These are phyloP conservation scores for Rhopalosiphum maidis DNA, from an alignment of 1,140 invertebrate genomes.

Conservation along the genomic window DNA sequence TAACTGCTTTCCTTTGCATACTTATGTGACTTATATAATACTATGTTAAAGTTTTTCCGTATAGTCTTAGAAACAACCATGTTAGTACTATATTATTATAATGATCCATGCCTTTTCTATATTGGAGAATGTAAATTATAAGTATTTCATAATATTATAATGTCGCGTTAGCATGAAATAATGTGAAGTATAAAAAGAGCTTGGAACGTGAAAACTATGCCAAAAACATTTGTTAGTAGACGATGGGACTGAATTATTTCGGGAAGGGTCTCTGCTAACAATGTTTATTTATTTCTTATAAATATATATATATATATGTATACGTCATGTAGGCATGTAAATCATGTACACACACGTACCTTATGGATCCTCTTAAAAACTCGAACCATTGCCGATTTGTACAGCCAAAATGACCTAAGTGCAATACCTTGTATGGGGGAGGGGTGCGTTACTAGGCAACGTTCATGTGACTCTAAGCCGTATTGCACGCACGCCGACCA, in stretches of 20 bases:
- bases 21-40: not conserved
- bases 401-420: not conserved
- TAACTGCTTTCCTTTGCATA: not conserved
- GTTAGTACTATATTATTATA: constrained; percentile 3
- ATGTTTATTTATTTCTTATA: not conserved
- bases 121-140: too few species aligned
- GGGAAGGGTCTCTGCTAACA: not conserved
- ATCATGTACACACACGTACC: not conserved
- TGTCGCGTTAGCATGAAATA: not conserved
- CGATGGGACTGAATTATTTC: not conserved
- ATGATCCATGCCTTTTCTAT: not conserved
- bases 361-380: not conserved
- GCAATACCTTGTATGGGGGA: not conserved
- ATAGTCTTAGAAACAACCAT: not conserved
- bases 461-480: not conserved
- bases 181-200: not conserved
- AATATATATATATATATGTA: not conserved
- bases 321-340: not conserved
- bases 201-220: not conserved
- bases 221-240: not conserved
- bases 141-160: not conserved
- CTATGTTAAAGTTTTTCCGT: not conserved
- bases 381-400: not conserved
- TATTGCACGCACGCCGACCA: too few species aligned
- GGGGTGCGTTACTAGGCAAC: not conserved